Evolutionary conservation across 2,888 invertebrate species (phyloP), one percentile per base, ranked within the genome.

Genomic region (Odontomyia ornata): DNA sequence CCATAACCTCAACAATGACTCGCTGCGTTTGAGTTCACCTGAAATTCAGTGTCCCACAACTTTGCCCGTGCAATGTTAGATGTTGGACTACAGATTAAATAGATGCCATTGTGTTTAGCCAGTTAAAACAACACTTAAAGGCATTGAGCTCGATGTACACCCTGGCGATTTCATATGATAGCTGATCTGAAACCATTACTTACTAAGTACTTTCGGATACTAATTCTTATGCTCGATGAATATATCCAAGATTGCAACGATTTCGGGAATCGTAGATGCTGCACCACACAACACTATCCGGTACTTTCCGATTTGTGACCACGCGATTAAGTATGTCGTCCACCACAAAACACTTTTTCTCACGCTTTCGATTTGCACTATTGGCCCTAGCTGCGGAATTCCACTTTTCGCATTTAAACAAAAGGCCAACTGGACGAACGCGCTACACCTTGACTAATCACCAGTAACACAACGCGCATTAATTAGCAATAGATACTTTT

Each of bases 401-500:
- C 1, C 65, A 65, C 30, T 65, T n/a, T 27, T 18, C 57, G 18
- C 1, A 18, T 3, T 28, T n/a, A n/a, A 18, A 36, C 21, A 65
- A 30, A n/a, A 21, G 65, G 65, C 36, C 36, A 52, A 52, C n/a
- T 52, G 52, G n/a, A 52, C 64, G 36, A 65, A 18, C 36, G 15
- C n/a, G n/a, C 43, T 4, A 21, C 65, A 65, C 65, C 21, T 65
- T 36, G 7, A 62, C n/a, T 28, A 2, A 65, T 65, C 65, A 43
- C 65, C 65, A 65, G 30, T 36, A 18, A 9, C 36, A 18, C 27
- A 60, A 60, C 65, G 52, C 3, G 52, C 21, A 43, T 27, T 11
- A 30, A 30, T 65, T n/a, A 30, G 36, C 15, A 43, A 28, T 65
- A 65, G 65, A 65, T 36, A 65, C 65, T 65, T 65, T 64, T 65